These are phyloP conservation scores for Torymus aiolomorphi DNA, from an alignment of 2,888 invertebrate genomes.

Conservation along the genomic window DNA sequence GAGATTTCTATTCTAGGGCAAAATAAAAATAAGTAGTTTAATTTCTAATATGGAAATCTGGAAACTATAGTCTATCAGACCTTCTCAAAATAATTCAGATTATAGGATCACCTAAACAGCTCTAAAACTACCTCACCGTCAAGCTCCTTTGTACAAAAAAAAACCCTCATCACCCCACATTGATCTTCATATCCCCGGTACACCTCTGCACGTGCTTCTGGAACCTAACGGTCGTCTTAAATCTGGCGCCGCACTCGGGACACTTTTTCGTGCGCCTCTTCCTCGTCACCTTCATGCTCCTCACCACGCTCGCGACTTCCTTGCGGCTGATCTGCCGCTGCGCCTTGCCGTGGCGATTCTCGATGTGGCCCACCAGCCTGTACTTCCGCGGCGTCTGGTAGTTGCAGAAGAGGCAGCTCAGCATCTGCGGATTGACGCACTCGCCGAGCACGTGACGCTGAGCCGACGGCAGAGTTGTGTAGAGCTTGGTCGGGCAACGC, in stretches of 20 bases:
- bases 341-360: neutral
- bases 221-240: constrained; percentile 30
- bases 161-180: too few species aligned
- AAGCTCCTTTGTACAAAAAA: too few species aligned
- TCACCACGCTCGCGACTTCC: neutral
- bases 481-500: constrained; percentile 23
- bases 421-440: constrained; percentile 30
- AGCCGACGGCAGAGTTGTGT: constrained; percentile 30
- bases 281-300: neutral
- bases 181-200: neutral
- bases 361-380: constrained; percentile 33
- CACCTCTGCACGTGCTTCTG: constrained; percentile 32
- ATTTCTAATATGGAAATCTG: too few species aligned
- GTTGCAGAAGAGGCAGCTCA: constrained; percentile 30
- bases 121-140: too few species aligned
- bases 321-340: neutral
- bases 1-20: too few species aligned
- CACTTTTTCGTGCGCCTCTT: constrained; percentile 25
- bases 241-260: constrained; percentile 33
- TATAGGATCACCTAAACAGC: too few species aligned
- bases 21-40: too few species aligned
- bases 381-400: constrained; percentile 44
- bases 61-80: too few species aligned
- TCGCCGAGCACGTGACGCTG: constrained; percentile 45
- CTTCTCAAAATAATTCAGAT: too few species aligned